Evolutionary conservation across 2,888 invertebrate genomes (phyloP).

Genomic region (Athalia cordata): DNA sequence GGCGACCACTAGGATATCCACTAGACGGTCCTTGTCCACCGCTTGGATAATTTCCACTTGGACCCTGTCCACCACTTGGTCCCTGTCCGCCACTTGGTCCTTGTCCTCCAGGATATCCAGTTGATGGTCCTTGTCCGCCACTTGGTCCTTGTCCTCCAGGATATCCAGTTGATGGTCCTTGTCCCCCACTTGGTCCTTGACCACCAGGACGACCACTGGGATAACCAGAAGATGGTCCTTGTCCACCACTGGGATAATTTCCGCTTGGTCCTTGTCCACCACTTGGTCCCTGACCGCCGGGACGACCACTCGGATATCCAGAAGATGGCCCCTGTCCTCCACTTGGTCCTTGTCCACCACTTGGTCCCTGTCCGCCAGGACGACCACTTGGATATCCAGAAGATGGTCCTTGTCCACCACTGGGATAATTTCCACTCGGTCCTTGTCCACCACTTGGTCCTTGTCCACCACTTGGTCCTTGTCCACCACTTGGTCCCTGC

Average conservation of each 20-base stretch:
- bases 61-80: conserved; percentile 58
- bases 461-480: conserved; percentile 51
- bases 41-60: conserved; percentile 58
- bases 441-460: conserved; percentile 49
- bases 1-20: conserved; percentile 57
- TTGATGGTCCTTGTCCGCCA: conserved; percentile 53
- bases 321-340: conserved; percentile 52
- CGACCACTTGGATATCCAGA: conserved; percentile 64
- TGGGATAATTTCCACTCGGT: conserved; percentile 52
- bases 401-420: conserved; percentile 60
- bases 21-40: conserved; percentile 62
- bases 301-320: conserved; percentile 28
- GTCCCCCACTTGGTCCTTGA: conserved; percentile 56
- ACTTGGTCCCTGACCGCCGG: conserved; percentile 47
- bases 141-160: conserved; percentile 53
- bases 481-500: conserved; percentile 50
- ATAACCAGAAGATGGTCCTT: conserved; percentile 51
- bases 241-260: conserved; percentile 53
- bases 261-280: conserved; percentile 50
- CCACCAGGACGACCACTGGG: conserved; percentile 51
- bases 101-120: conserved; percentile 54
- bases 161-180: conserved; percentile 50
- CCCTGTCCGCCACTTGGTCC: conserved; percentile 49
- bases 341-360: conserved; percentile 53
- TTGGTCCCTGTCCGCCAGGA: conserved; percentile 52